Conservation (phyloP, 2,888 invertebrate genomes). For the Galeopsomyia nigrocyanea region DNA sequence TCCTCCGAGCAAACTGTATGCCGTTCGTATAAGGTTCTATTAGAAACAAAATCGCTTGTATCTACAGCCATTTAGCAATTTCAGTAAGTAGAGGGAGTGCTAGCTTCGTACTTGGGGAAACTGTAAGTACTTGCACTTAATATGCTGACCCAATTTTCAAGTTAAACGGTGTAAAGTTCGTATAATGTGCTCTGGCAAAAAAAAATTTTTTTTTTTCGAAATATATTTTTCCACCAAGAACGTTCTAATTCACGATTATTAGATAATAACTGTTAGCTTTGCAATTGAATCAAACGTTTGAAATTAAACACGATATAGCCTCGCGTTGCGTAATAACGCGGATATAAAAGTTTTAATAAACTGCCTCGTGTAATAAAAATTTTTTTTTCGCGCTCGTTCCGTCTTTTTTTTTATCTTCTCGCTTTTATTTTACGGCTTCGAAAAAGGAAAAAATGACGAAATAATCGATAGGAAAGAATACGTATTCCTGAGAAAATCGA, state of each 20-base stretch:
- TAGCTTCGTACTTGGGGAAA: not conserved
- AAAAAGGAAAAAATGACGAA: no score
- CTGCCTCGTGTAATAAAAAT: conserved; percentile 15
- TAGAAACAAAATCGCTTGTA: conserved; percentile 3
- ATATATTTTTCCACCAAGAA: no score
- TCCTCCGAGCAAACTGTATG: no score
- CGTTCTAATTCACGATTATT: no score
- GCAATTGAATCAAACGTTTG: conserved; percentile 29
- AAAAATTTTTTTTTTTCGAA: no score
- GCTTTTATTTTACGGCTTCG: conserved; percentile 41
- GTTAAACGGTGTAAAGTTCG: conserved; percentile 25
- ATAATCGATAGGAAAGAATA: no score
- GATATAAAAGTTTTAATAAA: conserved; percentile 36
- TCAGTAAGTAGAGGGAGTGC: conserved; percentile 30
- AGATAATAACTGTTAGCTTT: no score
- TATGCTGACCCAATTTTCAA: conserved; percentile 40
- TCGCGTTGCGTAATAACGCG: conserved; percentile 3
- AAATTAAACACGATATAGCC: conserved; percentile 30
- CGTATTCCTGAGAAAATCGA: no score
- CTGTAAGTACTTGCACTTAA: conserved; percentile 39
- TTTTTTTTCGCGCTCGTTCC: not conserved
- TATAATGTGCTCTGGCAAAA: not conserved
- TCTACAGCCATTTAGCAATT: conserved; percentile 28
- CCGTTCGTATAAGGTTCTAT: no score
- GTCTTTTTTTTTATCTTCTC: conserved; percentile 22